phyloP scores from a whole-genome alignment of 2,113 vertebrate species.

The Anoplopoma fimbria region DNA sequence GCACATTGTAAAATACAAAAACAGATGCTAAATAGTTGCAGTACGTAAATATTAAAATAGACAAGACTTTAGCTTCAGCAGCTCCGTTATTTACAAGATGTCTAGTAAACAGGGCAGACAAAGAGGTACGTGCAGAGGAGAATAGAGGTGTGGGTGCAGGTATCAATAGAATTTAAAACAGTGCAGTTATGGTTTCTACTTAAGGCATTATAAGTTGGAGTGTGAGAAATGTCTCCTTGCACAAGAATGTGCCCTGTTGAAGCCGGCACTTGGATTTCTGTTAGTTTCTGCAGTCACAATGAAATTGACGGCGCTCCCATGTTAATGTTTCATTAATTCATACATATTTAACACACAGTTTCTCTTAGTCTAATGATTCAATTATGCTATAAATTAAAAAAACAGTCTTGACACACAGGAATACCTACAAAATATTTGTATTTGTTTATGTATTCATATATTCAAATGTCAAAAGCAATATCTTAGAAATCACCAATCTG shows the following conservation, averaged over 20 bases:
- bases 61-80: not conserved
- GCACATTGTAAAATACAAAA: not conserved
- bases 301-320: not conserved
- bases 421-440: not conserved
- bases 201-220: not conserved
- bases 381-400: not conserved
- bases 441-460: not conserved
- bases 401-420: not conserved
- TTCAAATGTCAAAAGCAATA: not conserved
- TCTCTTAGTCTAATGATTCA: not conserved
- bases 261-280: not conserved
- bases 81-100: not conserved
- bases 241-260: not conserved
- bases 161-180: conserved; percentile 18
- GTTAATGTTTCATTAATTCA: not conserved
- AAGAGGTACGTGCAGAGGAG: not conserved
- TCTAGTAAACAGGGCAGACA: not conserved
- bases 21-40: not conserved
- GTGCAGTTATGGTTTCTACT: not conserved
- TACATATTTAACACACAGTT: not conserved
- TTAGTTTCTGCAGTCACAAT: not conserved
- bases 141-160: not conserved
- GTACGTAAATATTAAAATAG: not conserved
- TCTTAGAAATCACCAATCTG: not conserved
- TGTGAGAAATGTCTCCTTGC: not conserved